Conservation (phyloP, 2,797 vertebrate genomes). For the Sus cebifrons region DNA sequence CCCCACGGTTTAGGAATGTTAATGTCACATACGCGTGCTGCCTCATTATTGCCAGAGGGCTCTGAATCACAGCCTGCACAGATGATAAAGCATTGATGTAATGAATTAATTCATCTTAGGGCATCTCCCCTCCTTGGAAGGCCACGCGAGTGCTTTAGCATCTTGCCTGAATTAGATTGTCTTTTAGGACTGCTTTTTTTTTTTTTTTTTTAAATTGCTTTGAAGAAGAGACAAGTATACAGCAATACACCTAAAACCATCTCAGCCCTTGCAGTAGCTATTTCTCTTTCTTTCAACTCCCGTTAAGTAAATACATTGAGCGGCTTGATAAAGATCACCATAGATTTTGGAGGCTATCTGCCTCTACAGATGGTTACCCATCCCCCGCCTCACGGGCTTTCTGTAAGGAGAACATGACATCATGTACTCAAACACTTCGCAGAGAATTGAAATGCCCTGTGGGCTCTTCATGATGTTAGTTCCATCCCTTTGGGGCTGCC, state of each 20-base stretch:
- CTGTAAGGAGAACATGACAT: neutral
- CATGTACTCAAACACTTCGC: neutral
- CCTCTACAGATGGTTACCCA: neutral
- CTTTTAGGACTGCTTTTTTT: conserved; percentile 4
- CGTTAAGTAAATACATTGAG: neutral
- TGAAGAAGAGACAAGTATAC: neutral
- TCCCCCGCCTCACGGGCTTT: neutral
- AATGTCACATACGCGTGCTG: neutral
- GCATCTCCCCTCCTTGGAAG: conserved; percentile 30
- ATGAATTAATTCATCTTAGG: conserved; percentile 61
- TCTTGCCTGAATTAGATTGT: conserved; percentile 30
- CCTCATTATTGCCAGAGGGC: conserved; percentile 37
- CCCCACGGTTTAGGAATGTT: neutral
- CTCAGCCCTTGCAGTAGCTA: neutral
- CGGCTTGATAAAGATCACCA: neutral
- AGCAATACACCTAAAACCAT: neutral
- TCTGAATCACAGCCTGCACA: neutral
- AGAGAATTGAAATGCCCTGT: neutral
- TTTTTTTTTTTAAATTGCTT: neutral
- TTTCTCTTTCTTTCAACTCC: conserved; percentile 33
- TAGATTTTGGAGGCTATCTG: neutral
- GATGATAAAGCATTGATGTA: neutral
- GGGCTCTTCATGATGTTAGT: neutral
- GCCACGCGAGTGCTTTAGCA: neutral
- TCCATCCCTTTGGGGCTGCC: neutral